These are phyloP conservation scores for Grammomys dolichurus DNA, from an alignment of 2,113 vertebrate genomes.

Conservation along the genomic window DNA sequence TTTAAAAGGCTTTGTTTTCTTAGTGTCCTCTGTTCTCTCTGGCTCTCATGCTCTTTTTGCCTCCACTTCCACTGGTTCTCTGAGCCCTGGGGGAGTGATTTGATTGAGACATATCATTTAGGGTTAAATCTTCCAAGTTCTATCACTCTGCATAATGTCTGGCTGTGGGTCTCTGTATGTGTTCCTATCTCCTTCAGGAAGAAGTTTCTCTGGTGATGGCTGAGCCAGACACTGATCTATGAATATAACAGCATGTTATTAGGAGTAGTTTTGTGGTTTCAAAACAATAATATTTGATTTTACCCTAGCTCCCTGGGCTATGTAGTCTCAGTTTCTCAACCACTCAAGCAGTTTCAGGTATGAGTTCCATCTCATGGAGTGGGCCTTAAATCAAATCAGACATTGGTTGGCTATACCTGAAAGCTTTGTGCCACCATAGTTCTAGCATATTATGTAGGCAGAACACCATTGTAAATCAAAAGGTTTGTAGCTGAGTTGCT, in stretches of 20 bases:
- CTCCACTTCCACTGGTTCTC: background rate
- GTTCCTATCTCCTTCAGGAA: background rate
- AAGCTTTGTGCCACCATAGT: too few species aligned
- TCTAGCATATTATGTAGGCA: background rate
- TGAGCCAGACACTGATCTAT: background rate
- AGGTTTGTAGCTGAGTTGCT: background rate
- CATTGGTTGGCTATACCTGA: too few species aligned
- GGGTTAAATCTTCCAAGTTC: background rate
- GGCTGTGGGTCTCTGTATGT: background rate
- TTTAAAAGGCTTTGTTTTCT: background rate
- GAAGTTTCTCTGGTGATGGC: background rate
- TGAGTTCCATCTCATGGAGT: too few species aligned
- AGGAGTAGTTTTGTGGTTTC: background rate
- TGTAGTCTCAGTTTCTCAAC: background rate
- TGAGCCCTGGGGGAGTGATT: background rate
- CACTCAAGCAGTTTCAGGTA: too few species aligned
- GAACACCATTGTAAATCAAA: background rate
- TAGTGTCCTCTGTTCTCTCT: background rate
- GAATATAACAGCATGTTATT: background rate
- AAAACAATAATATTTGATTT: background rate
- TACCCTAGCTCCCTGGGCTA: background rate
- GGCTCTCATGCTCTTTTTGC: background rate
- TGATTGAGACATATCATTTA: background rate
- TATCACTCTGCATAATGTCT: background rate
- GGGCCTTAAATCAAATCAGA: too few species aligned